phyloP scores from a whole-genome alignment of 2,888 invertebrate species.

The Nowickia ferox region DNA sequence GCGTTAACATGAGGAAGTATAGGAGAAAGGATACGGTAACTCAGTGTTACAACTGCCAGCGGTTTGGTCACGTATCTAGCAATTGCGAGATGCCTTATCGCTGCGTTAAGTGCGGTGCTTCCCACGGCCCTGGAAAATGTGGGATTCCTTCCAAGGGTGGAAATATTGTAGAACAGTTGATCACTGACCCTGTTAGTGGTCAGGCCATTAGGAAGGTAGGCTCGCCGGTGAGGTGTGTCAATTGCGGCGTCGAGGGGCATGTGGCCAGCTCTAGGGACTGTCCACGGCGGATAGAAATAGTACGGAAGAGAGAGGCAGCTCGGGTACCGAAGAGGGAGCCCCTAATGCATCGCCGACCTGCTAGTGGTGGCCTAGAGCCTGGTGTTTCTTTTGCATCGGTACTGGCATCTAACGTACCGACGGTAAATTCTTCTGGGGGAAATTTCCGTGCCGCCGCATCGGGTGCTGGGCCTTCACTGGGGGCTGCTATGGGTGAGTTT shows the following conservation, averaged over 20 bases:
- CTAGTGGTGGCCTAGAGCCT: not conserved
- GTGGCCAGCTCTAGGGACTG: too few relatives aligned
- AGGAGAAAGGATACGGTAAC: not conserved
- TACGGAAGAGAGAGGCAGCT: not conserved
- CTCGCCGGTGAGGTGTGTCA: not conserved
- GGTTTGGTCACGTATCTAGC: not conserved
- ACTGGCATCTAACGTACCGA: not conserved
- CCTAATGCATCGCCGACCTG: not conserved
- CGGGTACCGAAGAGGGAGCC: not conserved
- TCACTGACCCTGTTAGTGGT: slow-evolving; percentile 1
- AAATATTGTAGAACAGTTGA: not conserved
- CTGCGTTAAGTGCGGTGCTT: slow-evolving; percentile 22
- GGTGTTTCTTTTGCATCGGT: not conserved
- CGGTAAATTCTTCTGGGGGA: too few relatives aligned
- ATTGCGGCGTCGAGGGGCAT: not conserved
- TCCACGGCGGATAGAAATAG: not conserved
- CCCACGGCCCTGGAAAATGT: slow-evolving; percentile 21
- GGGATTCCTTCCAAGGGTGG: not conserved
- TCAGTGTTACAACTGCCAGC: not conserved
- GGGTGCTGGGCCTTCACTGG: too few relatives aligned
- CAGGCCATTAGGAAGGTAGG: not conserved
- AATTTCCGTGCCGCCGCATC: too few relatives aligned
- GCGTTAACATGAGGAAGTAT: not conserved
- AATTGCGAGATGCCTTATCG: slow-evolving; percentile 32
- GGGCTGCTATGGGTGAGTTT: too few relatives aligned